Evolutionary conservation across 1,140 invertebrate genomes (phyloP).

Genomic region (Cataglyphis hispanica): DNA sequence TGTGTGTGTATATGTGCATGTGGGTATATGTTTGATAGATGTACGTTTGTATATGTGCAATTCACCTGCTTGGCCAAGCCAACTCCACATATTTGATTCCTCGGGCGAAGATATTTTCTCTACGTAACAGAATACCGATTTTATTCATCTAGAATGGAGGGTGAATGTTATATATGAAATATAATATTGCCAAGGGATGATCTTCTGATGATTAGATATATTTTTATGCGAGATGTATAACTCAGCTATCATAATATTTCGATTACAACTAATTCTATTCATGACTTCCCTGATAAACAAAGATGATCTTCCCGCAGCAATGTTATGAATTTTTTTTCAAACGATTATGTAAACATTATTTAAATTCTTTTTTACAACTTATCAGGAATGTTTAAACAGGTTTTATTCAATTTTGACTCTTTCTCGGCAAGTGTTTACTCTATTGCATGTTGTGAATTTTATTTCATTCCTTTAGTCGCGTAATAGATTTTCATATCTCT

Average conservation of each 20-base stretch:
- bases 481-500: background rate
- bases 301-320: background rate
- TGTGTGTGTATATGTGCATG: too few species aligned
- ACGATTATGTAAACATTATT: background rate
- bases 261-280: background rate
- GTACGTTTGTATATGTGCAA: background rate
- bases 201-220: background rate
- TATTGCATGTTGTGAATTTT: background rate
- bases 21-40: background rate
- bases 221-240: background rate
- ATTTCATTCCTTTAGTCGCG: background rate
- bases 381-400: background rate
- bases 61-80: background rate
- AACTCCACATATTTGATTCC: background rate
- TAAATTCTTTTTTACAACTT: background rate
- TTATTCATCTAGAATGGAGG: background rate
- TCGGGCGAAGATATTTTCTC: background rate
- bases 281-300: background rate
- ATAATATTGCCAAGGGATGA: background rate
- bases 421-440: background rate
- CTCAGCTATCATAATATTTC: background rate
- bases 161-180: background rate
- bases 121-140: background rate
- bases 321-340: background rate
- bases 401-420: background rate